These are phyloP conservation scores for Cetonia aurata DNA, from an alignment of 2,888 invertebrate species.

Conservation along the genomic window DNA sequence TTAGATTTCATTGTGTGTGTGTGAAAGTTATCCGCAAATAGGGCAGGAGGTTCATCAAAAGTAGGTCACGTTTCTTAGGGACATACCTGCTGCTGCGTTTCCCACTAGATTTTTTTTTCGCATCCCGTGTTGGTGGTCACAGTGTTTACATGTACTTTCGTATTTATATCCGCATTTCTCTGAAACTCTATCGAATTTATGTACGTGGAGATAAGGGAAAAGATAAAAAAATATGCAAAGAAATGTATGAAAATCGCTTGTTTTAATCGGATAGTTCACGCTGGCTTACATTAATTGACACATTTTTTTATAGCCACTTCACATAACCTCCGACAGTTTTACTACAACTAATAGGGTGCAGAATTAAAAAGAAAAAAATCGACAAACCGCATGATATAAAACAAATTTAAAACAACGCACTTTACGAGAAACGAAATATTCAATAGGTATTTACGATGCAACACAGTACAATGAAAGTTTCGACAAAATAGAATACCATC, in stretches of 20 bases:
- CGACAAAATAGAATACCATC: no score
- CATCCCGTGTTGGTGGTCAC: conserved; percentile 51
- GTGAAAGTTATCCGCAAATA: conserved; percentile 47
- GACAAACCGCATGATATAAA: no score
- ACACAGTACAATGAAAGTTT: neutral
- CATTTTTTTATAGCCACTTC: conserved; percentile 32
- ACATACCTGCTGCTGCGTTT: conserved; percentile 36
- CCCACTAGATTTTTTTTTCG: conserved; percentile 52
- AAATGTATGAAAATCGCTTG: conserved; percentile 29
- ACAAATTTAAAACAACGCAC: neutral
- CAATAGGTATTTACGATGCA: neutral
- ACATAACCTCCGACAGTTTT: conserved; percentile 36
- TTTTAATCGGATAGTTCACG: neutral
- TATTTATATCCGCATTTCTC: conserved; percentile 47
- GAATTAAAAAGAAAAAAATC: conserved; percentile 7
- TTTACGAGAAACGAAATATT: neutral
- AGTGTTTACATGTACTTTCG: conserved; percentile 48
- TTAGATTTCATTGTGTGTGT: conserved; percentile 40
- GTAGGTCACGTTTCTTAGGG: conserved; percentile 59
- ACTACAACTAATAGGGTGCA: conserved; percentile 33
- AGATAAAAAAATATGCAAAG: conserved; percentile 10
- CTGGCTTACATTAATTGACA: neutral
- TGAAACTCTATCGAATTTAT: neutral
- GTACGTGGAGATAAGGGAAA: conserved; percentile 5
- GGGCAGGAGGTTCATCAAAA: conserved; percentile 52